Base-by-base conservation (phyloP, 2,888 invertebrate species). In the Balanococcus diminutus region DNA sequence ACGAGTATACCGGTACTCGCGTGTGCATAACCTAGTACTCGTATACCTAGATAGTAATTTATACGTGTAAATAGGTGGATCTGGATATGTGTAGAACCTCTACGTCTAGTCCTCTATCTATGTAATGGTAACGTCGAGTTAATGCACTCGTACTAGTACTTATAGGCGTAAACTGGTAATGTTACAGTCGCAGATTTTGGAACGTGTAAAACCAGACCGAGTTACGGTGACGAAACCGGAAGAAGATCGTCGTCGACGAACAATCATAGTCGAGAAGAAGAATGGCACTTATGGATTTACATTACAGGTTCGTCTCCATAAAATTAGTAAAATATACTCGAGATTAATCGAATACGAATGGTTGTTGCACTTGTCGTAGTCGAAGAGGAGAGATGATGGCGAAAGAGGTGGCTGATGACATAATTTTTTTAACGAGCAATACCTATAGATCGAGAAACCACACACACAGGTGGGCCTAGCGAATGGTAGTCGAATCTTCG, bases 271-370 rank as follows among this genome's bases (percentile, higher is more conserved):
- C 5, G 96, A 97, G 90, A 96, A 96, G 91, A 95, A 94, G 89
- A 95, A 95, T 90, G 95, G 95, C 75, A 95, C 95, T 39, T 98
- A 96, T 90, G 98, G 98, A 16, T 98, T 98, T 90, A 98, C 98
- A 0, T 91, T 98, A 56, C 98, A 93, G 92, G 94, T 93, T 19
- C 56, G 56, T 56, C 39, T 5, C 11, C 6, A 8, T 39, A 8
- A 11, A 39, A 8, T 39, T 39, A 39, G 5, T n/a, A n/a, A n/a
- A n/a, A n/a, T n/a, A n/a, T n/a, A n/a, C n/a, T n/a, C n/a, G n/a
- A n/a, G n/a, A n/a, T n/a, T n/a, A n/a, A n/a, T n/a, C n/a, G n/a
- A n/a, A n/a, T n/a, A n/a, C n/a, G n/a, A n/a, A n/a, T n/a, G n/a
- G n/a, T n/a, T n/a, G n/a, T n/a, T n/a, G n/a, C n/a, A n/a, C n/a